Base-by-base conservation (phyloP, 2,113 vertebrate genomes). In the Leptosomus discolor region DNA sequence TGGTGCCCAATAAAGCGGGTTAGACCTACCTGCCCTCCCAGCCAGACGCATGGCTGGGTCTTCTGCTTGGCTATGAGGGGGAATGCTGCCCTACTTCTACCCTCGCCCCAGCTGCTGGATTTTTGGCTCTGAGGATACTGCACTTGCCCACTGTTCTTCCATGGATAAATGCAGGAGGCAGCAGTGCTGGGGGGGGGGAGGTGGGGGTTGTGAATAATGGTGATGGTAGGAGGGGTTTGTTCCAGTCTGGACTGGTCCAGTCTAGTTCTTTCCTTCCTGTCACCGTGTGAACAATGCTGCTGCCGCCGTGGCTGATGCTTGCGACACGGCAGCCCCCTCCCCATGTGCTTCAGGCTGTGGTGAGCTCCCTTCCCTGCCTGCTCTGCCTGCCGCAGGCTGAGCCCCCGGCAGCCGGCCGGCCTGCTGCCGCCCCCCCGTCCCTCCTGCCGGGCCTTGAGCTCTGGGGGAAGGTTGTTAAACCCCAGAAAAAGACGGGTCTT, bases 181-280 rank as follows among this genome's bases (percentile, higher is more conserved):
- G 94, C 22, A 7, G 68, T 78, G 71, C 67, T 96, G 93, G 95
- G 79, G 95, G 79, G 36, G 78, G 84, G 37, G 69, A 64, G 65
- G 82, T 65, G 46, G 94, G 92, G 76, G 91, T 39, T 94, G 90
- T 95, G 96, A 95, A 97, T 94, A 95, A 95, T 95, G 85, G 92
- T 95, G 93, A 78, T 96, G 91, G 96, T 94, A 97, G 97, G 97
- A 97, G 97, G 96, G 95, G 97, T 97, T 95, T 97, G 97, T 98
- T 98, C 97, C 97, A 97, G 98, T 97, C 96, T 98, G 97, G 97
- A 97, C 98, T 98, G 98, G 97, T 98, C 97, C 97, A 97, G 98
- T 97, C 97, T 95, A 96, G 98, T 98, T 98, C 97, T 97, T 97
- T 96, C 95, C 96, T 97, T 98, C 97, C 97, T 97, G 97, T 97